phyloP scores from a whole-genome alignment of 2,113 vertebrate species.

The Passer domesticus region DNA sequence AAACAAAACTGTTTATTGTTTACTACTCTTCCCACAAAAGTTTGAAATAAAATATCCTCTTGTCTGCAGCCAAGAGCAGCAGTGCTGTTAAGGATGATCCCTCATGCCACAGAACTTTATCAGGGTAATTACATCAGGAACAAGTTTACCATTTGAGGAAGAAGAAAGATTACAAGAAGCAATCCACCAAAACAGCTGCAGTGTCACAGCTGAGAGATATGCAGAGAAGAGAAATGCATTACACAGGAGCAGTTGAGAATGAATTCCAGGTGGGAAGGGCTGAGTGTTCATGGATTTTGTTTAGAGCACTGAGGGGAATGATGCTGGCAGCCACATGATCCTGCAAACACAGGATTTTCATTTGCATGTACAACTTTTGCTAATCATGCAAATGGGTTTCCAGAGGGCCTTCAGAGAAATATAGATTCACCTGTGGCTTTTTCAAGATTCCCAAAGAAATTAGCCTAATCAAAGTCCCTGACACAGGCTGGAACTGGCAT shows the following conservation, averaged over 20 bases:
- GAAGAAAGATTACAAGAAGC: constrained; percentile 46
- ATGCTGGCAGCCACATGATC: background rate
- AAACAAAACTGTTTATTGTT: constrained; percentile 9
- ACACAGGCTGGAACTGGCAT: background rate
- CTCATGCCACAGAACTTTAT: constrained; percentile 32
- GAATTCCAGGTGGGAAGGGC: background rate
- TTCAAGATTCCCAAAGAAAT: background rate
- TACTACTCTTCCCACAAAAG: background rate
- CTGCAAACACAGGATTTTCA: background rate
- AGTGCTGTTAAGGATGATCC: background rate
- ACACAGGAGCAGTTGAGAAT: background rate
- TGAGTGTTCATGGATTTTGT: background rate
- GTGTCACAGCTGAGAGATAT: constrained; percentile 38
- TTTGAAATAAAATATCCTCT: constrained; percentile 39
- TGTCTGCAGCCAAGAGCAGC: constrained; percentile 10
- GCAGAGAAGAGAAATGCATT: constrained; percentile 30
- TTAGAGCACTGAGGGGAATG: background rate
- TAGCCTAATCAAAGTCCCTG: background rate
- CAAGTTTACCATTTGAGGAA: constrained; percentile 52
- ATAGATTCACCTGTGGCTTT: background rate
- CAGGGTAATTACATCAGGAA: constrained; percentile 62
- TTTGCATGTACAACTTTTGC: background rate
- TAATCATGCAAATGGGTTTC: background rate
- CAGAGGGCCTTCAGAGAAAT: background rate
- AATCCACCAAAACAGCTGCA: constrained; percentile 34